These are phyloP conservation scores for Trididemnum miniatum DNA, from an alignment of 23 tunicate genomes.

Conservation along the genomic window DNA sequence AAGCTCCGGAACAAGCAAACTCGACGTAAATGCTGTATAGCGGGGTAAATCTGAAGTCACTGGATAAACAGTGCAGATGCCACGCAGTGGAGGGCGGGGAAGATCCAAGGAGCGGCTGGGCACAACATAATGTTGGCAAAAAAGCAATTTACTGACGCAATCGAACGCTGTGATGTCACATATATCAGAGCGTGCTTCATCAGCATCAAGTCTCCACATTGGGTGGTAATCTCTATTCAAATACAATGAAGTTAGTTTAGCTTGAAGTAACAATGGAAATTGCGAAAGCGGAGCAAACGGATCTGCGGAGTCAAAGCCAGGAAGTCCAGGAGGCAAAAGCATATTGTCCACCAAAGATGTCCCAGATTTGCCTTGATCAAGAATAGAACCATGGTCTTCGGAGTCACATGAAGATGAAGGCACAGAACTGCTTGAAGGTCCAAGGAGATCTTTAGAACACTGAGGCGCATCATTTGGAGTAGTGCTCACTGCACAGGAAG, in stretches of 20 bases:
- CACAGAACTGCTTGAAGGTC: neutral
- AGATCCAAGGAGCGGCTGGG: neutral
- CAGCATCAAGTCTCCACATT: constrained; percentile 18
- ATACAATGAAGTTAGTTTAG: neutral
- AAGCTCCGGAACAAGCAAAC: too few species aligned
- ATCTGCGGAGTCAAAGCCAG: neutral
- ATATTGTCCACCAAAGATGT: neutral
- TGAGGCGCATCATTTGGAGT: neutral
- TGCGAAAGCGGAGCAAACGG: neutral
- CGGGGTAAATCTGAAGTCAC: constrained; percentile 20
- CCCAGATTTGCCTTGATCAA: neutral
- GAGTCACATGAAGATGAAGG: neutral
- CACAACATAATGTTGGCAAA: constrained; percentile 27
- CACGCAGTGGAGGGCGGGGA: constrained; percentile 1
- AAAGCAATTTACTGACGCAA: neutral
- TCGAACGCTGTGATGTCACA: neutral
- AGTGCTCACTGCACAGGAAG: neutral
- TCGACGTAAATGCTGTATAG: neutral
- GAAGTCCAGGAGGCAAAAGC: neutral
- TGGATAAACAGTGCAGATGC: constrained; percentile 8
- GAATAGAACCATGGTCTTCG: neutral
- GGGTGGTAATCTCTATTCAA: neutral
- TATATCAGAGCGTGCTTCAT: neutral
- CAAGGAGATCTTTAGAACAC: too few species aligned
- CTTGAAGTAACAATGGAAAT: neutral